These are phyloP conservation scores for Hydropotes inermis DNA, from an alignment of 2,113 vertebrate species.

Conservation along the genomic window DNA sequence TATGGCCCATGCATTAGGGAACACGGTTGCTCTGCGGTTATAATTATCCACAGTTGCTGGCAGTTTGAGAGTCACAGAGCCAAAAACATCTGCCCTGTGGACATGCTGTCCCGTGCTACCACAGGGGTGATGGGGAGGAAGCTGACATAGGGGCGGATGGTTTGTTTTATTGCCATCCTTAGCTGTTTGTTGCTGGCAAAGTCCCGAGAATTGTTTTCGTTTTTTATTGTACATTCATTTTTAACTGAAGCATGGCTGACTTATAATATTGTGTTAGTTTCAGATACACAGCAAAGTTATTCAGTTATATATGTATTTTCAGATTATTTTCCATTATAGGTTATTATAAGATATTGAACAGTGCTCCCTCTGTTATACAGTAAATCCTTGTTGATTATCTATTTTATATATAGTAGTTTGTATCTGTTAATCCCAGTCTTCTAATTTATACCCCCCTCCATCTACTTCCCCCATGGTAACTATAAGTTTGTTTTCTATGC, in stretches of 20 bases:
- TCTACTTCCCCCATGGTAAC: background rate
- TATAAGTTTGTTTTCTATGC: background rate
- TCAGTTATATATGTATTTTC: background rate
- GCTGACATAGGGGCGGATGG: background rate
- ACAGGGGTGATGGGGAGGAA: background rate
- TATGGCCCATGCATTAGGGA: conserved; percentile 78
- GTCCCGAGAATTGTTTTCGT: background rate
- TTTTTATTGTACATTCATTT: background rate
- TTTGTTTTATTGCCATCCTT: background rate
- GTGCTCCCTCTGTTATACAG: background rate
- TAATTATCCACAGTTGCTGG: background rate
- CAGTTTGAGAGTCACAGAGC: background rate
- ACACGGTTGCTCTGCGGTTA: conserved; percentile 45
- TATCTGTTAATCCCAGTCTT: background rate
- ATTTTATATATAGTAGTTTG: background rate
- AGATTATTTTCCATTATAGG: background rate
- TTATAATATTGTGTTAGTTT: background rate
- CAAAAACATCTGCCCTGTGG: background rate
- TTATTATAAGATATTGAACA: background rate
- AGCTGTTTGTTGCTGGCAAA: background rate
- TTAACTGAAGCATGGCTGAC: background rate
- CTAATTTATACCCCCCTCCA: background rate
- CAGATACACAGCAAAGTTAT: background rate
- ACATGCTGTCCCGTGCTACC: background rate
- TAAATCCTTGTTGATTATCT: background rate